Conservation (phyloP, 1,140 invertebrate genomes). For the Leguminivora glycinivorella region DNA sequence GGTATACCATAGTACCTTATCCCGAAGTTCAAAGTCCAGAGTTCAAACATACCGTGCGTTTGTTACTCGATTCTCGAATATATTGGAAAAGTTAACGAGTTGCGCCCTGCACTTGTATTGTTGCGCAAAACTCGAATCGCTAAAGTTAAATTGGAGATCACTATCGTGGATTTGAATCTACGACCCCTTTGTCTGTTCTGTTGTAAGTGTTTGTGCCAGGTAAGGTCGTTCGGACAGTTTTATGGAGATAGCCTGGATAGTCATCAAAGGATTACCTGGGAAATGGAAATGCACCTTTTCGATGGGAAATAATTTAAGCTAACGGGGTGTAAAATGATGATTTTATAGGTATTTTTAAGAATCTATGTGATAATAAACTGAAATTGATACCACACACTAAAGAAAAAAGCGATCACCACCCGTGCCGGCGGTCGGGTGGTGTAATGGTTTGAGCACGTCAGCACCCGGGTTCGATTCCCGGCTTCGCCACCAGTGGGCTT, state of each 20-base stretch:
- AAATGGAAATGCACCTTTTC: not conserved
- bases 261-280: not conserved
- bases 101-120: conserved; percentile 38
- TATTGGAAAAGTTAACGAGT: conserved; percentile 28
- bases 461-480: no score
- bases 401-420: no score
- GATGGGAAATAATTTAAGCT: not conserved
- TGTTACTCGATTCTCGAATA: conserved; percentile 6
- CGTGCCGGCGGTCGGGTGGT: no score
- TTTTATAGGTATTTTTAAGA: no score
- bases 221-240: not conserved
- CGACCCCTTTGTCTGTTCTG: conserved; percentile 28
- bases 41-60: not conserved
- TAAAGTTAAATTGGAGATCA: conserved; percentile 53
- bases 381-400: no score
- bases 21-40: not conserved
- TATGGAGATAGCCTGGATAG: conserved; percentile 5
- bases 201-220: conserved; percentile 16
- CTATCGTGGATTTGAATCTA: conserved; percentile 32
- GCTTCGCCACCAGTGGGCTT: no score
- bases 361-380: no score
- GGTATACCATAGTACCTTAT: not conserved
- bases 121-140: conserved; percentile 41
- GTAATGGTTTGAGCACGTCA: no score
- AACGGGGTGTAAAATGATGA: no score